phyloP scores from a whole-genome alignment of 2,888 invertebrate species.

The Noctua comes region DNA sequence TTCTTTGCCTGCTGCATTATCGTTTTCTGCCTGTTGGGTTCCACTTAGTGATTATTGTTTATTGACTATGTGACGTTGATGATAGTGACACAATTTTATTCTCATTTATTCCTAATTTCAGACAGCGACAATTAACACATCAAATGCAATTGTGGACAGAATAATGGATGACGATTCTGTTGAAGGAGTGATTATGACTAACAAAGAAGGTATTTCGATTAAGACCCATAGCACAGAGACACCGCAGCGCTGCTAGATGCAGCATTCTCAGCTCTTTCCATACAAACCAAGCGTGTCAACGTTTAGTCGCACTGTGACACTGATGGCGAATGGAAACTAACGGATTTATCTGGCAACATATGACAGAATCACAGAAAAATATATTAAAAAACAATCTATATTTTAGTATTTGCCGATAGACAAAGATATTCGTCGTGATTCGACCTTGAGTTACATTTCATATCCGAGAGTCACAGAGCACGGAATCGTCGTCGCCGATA shows the following conservation, averaged over 20 bases:
- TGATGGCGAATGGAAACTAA: neutral
- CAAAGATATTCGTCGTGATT: conserved; percentile 21
- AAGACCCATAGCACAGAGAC: neutral
- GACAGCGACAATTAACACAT: conserved; percentile 79
- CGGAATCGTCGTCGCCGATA: neutral
- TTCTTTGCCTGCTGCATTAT: too few relatives aligned
- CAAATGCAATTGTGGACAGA: conserved; percentile 84
- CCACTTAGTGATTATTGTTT: too few relatives aligned
- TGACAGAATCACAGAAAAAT: neutral
- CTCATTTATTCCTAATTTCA: conserved; percentile 64
- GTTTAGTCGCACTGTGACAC: neutral
- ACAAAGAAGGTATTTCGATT: conserved; percentile 78
- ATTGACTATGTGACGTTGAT: neutral
- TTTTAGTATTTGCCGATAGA: conserved; percentile 33
- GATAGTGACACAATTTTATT: neutral
- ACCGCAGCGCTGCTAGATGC: neutral
- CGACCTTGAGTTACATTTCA: conserved; percentile 37
- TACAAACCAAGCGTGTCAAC: neutral
- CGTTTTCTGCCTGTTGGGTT: too few relatives aligned
- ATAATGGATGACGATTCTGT: conserved; percentile 87
- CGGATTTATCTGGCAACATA: neutral
- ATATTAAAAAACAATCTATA: conserved; percentile 15
- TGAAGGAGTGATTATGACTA: conserved; percentile 85
- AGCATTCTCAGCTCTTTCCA: neutral
- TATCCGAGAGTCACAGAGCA: conserved; percentile 27